Evolutionary conservation across 2,888 invertebrate species (phyloP), one percentile per base, ranked within the genome.

Genomic region (Lasius fuliginosus): DNA sequence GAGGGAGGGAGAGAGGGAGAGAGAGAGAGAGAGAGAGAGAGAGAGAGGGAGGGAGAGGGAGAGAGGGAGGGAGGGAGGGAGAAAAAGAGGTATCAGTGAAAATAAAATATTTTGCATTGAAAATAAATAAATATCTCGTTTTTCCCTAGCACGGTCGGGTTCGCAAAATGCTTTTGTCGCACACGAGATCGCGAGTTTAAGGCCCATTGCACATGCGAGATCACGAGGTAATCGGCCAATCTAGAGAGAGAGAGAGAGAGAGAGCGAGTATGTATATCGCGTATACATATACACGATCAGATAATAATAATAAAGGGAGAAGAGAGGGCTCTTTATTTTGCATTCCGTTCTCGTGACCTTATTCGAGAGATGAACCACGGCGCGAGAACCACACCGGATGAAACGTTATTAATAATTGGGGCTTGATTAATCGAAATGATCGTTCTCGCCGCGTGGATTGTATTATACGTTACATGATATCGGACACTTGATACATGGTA

Each of bases 301-400:
- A 56, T 85, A 85, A 88, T 89, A 85, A 56, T 85, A 85, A 88
- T 89, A 85, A 84, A 87, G 88, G 82, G 77, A 30, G 53, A 74
- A 79, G 58, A 79, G 67, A 82, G 79, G 77, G 79, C 74, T 65
- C 58, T 81, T 81, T 81, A 62, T 76, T 62, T 81, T 53, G 62
- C 68, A 69, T 75, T 74, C 85, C 60, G 68, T 89, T 84, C 89
- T 82, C 81, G 88, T 88, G 86, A 88, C 67, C 89, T 89, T 79
- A 82, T 88, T 83, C 68, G 64, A 53, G 68, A 53, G 82, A 83
- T 84, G 84, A 89, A 87, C 85, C 71, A n/a, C n/a, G 8, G 15
- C 18, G 58, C 56, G 73, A 79, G 71, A 58, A 46, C 23, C 40
- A 8, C 73, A n/a, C 79, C 74, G 79, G 79, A 81, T 30, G 79